These are phyloP conservation scores for Acanthococcus lagerstroemiae DNA, from an alignment of 2,888 invertebrate genomes.

Conservation along the genomic window DNA sequence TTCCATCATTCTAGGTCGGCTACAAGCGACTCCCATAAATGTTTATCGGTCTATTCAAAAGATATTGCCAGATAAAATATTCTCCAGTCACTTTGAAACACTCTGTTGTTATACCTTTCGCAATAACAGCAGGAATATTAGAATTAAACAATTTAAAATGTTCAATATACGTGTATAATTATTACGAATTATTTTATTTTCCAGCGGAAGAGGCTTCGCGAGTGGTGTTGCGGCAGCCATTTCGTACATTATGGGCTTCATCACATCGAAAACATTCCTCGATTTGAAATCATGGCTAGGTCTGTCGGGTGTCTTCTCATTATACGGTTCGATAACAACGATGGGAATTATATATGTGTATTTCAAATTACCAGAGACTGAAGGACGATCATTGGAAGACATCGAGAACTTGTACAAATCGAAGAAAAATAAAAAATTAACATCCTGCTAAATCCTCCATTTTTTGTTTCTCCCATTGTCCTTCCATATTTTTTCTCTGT, in stretches of 20 bases:
- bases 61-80: too few relatives aligned
- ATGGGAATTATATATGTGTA: slow-evolving; percentile 47
- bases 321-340: slow-evolving; percentile 45
- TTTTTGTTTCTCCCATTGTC: too few relatives aligned
- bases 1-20: too few relatives aligned
- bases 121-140: too few relatives aligned
- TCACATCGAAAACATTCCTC: slow-evolving; percentile 48
- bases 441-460: not conserved
- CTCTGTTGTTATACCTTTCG: too few relatives aligned
- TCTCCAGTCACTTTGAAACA: too few relatives aligned
- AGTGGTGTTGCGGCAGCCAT: slow-evolving; percentile 49
- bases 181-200: slow-evolving; percentile 34
- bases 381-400: slow-evolving; percentile 47
- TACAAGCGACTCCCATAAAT: too few relatives aligned
- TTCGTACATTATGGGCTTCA: slow-evolving; percentile 47
- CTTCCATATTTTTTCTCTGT: not conserved
- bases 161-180: not conserved
- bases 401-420: slow-evolving; percentile 45
- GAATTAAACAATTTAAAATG: too few relatives aligned
- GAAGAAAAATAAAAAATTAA: slow-evolving; percentile 33
- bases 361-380: slow-evolving; percentile 49
- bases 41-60: too few relatives aligned
- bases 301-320: slow-evolving; percentile 47
- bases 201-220: slow-evolving; percentile 48
- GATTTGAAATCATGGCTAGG: slow-evolving; percentile 44